A percentile compares a stretch with the other conserved stretches of the same genome.
Evolutionary conservation across 2,797 vertebrate genomes (phyloP).

Genomic region (Dromococcyx pavoninus): DNA sequence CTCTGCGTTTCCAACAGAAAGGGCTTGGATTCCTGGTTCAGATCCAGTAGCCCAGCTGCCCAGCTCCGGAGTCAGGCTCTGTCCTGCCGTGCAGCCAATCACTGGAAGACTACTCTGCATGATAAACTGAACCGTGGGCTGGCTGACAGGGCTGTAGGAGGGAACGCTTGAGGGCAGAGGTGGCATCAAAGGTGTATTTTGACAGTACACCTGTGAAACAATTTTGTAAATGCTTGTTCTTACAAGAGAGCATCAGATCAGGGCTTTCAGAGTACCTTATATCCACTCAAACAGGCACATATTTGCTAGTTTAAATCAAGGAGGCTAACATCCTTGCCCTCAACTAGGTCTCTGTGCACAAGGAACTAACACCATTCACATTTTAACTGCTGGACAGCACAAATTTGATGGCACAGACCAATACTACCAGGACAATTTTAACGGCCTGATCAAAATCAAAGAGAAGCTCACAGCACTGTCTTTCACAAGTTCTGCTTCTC

Average conservation of each 20-base stretch:
- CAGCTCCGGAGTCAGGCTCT: slow-evolving; percentile 61
- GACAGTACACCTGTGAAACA: slow-evolving; percentile 69
- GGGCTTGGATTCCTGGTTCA: slow-evolving; percentile 58
- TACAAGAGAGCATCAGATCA: background rate
- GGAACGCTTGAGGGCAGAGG: slow-evolving; percentile 65
- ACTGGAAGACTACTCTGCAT: slow-evolving; percentile 75
- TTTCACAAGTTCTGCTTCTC: background rate
- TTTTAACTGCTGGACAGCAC: background rate
- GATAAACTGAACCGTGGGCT: slow-evolving; percentile 72
- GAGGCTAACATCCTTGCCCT: background rate
- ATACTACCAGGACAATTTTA: background rate
- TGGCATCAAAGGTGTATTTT: slow-evolving; percentile 54
- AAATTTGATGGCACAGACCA: background rate
- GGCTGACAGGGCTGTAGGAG: slow-evolving; percentile 64
- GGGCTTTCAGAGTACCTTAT: background rate
- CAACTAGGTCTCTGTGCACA: background rate
- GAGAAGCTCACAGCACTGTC: background rate
- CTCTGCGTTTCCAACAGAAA: slow-evolving; percentile 40
- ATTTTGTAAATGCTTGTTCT: background rate
- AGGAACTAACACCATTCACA: background rate
- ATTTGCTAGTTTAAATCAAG: background rate
- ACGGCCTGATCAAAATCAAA: background rate
- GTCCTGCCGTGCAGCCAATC: slow-evolving; percentile 21
- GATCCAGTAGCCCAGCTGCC: slow-evolving; percentile 56
- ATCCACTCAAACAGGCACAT: background rate